Evolutionary conservation across 2,797 vertebrate species (phyloP).

Genomic region (Myiothlypis chrysogaster): DNA sequence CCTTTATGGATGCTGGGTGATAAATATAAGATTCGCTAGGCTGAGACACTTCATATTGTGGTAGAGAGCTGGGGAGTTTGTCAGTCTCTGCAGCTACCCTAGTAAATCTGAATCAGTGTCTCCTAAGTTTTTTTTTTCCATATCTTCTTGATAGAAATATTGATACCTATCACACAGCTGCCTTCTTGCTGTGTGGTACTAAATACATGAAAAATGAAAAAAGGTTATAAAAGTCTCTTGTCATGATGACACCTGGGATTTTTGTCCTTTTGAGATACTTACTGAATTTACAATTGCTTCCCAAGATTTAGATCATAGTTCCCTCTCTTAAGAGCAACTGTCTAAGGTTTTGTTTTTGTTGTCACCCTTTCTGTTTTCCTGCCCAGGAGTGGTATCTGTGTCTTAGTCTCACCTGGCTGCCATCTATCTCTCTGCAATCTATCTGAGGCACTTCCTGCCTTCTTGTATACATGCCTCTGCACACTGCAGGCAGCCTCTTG

Average conservation of each 20-base stretch:
- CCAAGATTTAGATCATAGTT: neutral
- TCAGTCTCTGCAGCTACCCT: neutral
- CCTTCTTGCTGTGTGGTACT: neutral
- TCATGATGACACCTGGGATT: neutral
- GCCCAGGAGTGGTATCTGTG: neutral
- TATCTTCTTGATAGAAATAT: neutral
- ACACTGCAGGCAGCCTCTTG: neutral
- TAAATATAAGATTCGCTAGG: neutral
- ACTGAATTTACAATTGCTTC: neutral
- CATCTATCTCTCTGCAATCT: constrained; percentile 10
- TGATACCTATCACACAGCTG: neutral
- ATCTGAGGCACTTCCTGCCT: neutral
- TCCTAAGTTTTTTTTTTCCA: neutral
- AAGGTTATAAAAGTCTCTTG: neutral
- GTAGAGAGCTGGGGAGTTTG: neutral
- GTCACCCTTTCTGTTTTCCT: neutral
- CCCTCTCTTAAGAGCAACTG: neutral
- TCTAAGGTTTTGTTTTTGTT: neutral
- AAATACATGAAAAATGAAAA: neutral
- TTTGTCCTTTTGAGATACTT: neutral
- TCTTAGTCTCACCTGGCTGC: constrained; percentile 22
- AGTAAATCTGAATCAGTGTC: neutral
- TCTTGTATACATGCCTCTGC: neutral
- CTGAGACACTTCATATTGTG: neutral
- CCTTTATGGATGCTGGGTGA: neutral